Evolutionary conservation across 92 coral and sea anemone genomes (phyloP), one percentile per base, ranked within the genome.

Genomic region (Epizoanthus rinbou): DNA sequence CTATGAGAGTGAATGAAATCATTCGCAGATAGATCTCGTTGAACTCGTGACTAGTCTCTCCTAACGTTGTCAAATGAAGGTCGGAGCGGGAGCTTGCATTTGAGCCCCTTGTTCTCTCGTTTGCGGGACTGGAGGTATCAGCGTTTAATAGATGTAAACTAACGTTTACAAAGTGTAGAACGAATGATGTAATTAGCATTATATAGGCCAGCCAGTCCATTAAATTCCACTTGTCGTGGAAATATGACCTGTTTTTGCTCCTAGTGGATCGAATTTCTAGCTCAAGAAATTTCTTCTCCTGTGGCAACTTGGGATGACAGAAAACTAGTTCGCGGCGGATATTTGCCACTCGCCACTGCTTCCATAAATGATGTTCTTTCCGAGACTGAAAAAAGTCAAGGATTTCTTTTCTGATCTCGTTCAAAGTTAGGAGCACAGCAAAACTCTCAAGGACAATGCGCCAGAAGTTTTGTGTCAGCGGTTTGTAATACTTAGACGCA

Each of bases 261-360:
- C 81, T 86, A 7, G 90, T 79, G 18, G 69, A 59, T 8, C 79
- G 67, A 52, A 93, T 59, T 54, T 86, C 92, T 47, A 86, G 90
- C 17, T 93, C 97, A 10, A 88, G 88, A 57, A 87, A 88, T 52
- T 84, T 75, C 80, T 63, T 80, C 58, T 93, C 97, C 74, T 93
- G 94, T 0, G 92, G 94, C 91, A 91, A 91, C 21, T 89, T 86
- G 15, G 97, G 97, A 37, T 93, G 97, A 35, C 97, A 93, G 82
- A 86, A 93, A n/a, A 85, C 87, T 39, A 84, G 63, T 25, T 93
- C 97, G 16, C 97, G 92, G 57, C 66, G 87, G 8, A 93, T 70
- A 64, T 91, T 94, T 16, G 85, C 82, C 23, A 82, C 85, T 25
- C 91, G 83, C 97, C 94, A 90, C 13, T 84, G 72, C 50, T 82